phyloP scores from a whole-genome alignment of 2,797 vertebrate genomes.

The Sebastes reedi region DNA sequence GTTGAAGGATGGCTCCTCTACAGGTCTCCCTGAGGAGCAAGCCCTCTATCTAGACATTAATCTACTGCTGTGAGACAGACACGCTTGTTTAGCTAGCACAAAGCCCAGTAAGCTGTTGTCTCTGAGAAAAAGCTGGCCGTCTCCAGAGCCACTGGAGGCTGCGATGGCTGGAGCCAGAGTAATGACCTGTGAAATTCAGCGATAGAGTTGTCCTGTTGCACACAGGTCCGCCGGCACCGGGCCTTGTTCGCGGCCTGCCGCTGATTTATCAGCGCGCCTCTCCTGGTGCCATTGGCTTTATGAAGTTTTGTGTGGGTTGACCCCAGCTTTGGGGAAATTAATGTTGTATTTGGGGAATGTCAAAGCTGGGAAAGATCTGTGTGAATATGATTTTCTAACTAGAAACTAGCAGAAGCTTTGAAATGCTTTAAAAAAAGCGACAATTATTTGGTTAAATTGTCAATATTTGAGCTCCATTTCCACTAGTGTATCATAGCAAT shows the following conservation, averaged over 20 bases:
- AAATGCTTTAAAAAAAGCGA: neutral
- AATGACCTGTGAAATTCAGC: constrained; percentile 84
- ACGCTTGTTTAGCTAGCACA: constrained; percentile 78
- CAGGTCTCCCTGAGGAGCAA: constrained; percentile 68
- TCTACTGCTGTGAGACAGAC: constrained; percentile 80
- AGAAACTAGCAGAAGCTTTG: neutral
- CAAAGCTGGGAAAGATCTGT: neutral
- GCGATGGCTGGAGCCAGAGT: constrained; percentile 82
- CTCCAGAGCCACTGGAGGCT: constrained; percentile 79
- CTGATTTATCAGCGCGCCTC: constrained; percentile 67
- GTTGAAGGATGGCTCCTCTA: constrained; percentile 75
- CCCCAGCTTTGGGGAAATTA: constrained; percentile 2
- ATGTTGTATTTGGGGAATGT: constrained; percentile 17
- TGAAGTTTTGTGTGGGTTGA: constrained; percentile 35
- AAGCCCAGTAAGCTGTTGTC: constrained; percentile 80
- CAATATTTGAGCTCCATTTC: constrained; percentile 22
- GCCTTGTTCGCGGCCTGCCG: constrained; percentile 49
- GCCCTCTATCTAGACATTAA: constrained; percentile 77
- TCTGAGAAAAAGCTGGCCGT: constrained; percentile 72
- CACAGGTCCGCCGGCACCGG: constrained; percentile 71
- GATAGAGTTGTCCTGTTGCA: constrained; percentile 76
- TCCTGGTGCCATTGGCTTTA: constrained; percentile 50
- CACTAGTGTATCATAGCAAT: constrained; percentile 9
- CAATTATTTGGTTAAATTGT: neutral
- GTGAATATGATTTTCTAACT: neutral